A percentile compares a stretch with the other conserved stretches of the same genome.
These are phyloP conservation scores for Sinodicranocentrus sp. DNA, from an alignment of 2,888 invertebrate species.

Conservation along the genomic window DNA sequence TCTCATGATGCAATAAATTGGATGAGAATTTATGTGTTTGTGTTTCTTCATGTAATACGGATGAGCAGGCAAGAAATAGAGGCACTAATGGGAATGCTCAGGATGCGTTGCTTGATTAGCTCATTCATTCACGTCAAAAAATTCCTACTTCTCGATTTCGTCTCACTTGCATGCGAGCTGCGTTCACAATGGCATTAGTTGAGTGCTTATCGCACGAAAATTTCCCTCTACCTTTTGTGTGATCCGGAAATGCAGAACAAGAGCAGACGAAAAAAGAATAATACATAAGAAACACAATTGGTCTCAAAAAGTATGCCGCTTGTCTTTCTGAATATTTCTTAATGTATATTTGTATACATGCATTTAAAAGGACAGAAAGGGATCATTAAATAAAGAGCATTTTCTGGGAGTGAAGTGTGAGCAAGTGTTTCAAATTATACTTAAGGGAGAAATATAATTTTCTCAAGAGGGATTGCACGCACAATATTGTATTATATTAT, in stretches of 20 bases:
- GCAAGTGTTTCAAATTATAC: conserved; percentile 59
- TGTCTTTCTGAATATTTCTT: not conserved
- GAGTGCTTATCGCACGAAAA: not conserved
- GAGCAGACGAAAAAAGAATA: not conserved
- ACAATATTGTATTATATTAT: not conserved
- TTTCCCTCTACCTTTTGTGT: not conserved
- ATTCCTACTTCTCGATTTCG: conserved; percentile 40
- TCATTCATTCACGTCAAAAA: conserved; percentile 64
- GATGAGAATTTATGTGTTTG: conserved; percentile 66
- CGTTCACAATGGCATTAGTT: conserved; percentile 3
- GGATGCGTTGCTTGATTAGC: conserved; percentile 61
- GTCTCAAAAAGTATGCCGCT: no score
- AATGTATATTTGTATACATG: not conserved
- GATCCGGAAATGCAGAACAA: conserved; percentile 29
- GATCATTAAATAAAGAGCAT: conserved; percentile 44
- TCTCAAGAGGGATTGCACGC: conserved; percentile 40
- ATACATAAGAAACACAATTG: not conserved
- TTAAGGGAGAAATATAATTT: conserved; percentile 45
- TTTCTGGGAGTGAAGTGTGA: conserved; percentile 19
- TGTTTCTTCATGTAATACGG: conserved; percentile 47
- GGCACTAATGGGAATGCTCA: conserved; percentile 50
- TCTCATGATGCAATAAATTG: conserved; percentile 60
- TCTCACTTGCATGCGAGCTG: conserved; percentile 39
- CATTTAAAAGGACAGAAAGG: conserved; percentile 34
- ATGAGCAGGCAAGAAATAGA: conserved; percentile 44